These are phyloP conservation scores for Scaptomyza flava DNA, from an alignment of 2,888 invertebrate species.

Conservation along the genomic window DNA sequence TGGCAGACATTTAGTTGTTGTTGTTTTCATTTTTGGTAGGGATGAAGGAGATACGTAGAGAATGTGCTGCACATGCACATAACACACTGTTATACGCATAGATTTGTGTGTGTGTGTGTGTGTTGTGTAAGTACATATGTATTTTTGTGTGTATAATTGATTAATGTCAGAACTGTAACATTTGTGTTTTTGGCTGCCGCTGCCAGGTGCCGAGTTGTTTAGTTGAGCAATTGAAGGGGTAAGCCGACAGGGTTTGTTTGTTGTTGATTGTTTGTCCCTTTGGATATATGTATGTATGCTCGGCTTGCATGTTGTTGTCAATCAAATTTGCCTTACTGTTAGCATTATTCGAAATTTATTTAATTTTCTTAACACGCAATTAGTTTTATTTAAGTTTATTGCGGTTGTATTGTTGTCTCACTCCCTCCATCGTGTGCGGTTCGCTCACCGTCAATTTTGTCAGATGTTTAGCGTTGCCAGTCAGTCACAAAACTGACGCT, in stretches of 20 bases:
- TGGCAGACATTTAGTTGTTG: conserved; percentile 36
- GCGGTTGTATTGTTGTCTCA: conserved; percentile 68
- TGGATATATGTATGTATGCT: conserved; percentile 20
- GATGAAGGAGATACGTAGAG: conserved; percentile 11
- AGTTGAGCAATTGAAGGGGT: conserved; percentile 60
- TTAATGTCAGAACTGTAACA: conserved; percentile 72
- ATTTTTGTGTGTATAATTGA: conserved; percentile 55
- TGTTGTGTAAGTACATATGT: conserved; percentile 12
- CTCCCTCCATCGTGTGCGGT: conserved; percentile 27
- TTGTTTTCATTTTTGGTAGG: conserved; percentile 2
- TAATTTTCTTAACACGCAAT: conserved; percentile 77
- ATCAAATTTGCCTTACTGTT: conserved; percentile 78
- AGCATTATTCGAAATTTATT: conserved; percentile 77
- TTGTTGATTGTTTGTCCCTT: conserved; percentile 18
- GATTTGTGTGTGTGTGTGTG: neutral
- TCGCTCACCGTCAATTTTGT: conserved; percentile 44
- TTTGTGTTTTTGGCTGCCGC: conserved; percentile 60
- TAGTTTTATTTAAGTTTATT: conserved; percentile 80
- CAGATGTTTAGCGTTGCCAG: conserved; percentile 71
- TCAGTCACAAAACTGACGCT: conserved; percentile 45
- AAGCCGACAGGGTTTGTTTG: neutral
- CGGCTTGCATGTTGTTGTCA: conserved; percentile 75
- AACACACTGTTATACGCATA: conserved; percentile 11
- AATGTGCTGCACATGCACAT: conserved; percentile 40
- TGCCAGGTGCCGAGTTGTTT: conserved; percentile 69